These are phyloP conservation scores for Scaptomyza hsui DNA, from an alignment of 1,140 invertebrate species.

Conservation along the genomic window DNA sequence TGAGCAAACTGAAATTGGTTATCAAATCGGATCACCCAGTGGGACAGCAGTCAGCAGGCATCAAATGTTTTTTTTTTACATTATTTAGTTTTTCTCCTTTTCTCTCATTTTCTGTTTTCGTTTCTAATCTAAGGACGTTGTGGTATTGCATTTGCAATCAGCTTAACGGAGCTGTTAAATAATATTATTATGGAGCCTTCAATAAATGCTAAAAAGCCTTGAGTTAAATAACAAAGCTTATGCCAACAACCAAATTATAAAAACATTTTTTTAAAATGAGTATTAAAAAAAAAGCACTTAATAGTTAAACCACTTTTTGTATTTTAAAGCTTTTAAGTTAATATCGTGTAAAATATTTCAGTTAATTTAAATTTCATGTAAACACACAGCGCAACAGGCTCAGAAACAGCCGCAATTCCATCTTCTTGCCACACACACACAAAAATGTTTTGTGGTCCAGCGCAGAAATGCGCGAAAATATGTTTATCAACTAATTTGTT, in stretches of 20 bases:
- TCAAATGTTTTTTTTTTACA: not conserved
- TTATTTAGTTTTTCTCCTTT: not conserved
- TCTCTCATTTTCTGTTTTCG: not conserved
- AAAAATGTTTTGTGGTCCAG: slow-evolving; percentile 29
- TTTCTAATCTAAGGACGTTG: not conserved
- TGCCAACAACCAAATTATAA: no score
- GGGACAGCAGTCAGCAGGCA: not conserved
- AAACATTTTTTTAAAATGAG: no score
- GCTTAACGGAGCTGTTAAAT: not conserved
- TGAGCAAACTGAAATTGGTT: slow-evolving; percentile 3
- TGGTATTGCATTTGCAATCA: slow-evolving; percentile 1
- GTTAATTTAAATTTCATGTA: not conserved
- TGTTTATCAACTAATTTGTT: slow-evolving; percentile 55
- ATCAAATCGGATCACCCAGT: slow-evolving; percentile 11
- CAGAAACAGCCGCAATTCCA: not conserved
- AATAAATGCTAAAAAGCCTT: not conserved
- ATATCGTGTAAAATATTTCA: not conserved
- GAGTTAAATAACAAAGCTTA: no score
- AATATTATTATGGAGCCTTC: slow-evolving; percentile 1
- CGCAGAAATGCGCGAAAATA: slow-evolving; percentile 47
- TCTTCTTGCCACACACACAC: not conserved
- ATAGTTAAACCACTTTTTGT: no score
- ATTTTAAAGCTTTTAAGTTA: not conserved
- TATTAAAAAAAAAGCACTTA: no score
- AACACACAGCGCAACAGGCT: not conserved